phyloP scores from a whole-genome alignment of 1,140 invertebrate species.

The Lordiphosa clarofinis region DNA sequence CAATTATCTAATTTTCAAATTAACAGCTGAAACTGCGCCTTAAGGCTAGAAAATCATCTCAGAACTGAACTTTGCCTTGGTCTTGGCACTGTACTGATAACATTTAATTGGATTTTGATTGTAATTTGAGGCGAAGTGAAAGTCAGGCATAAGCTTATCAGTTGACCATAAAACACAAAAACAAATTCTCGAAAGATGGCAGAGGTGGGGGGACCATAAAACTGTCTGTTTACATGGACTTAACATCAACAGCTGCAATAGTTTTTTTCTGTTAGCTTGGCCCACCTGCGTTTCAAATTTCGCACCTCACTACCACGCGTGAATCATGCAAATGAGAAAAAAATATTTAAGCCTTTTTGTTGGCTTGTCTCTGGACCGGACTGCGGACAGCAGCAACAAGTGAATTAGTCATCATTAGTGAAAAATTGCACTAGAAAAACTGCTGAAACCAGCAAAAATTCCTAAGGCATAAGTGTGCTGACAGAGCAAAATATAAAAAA shows the following conservation, averaged over 20 bases:
- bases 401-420: slow-evolving; percentile 68
- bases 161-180: slow-evolving; percentile 2
- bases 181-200: slow-evolving; percentile 11
- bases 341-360: slow-evolving; percentile 2
- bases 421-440: slow-evolving; percentile 68
- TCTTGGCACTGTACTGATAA: slow-evolving; percentile 46
- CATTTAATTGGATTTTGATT: slow-evolving; percentile 66
- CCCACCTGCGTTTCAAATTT: slow-evolving; percentile 50
- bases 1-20: slow-evolving; percentile 70
- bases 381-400: slow-evolving; percentile 22
- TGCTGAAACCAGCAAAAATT: slow-evolving; percentile 43
- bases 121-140: slow-evolving; percentile 40
- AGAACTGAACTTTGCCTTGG: slow-evolving; percentile 25
- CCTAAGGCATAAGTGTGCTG: slow-evolving; percentile 58
- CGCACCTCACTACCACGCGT: slow-evolving; percentile 51
- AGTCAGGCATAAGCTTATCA: slow-evolving; percentile 45
- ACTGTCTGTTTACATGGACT: slow-evolving; percentile 18
- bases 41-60: slow-evolving; percentile 17
- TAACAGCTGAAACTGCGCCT: slow-evolving; percentile 59
- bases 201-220: slow-evolving; percentile 14
- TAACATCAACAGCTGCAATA: slow-evolving; percentile 28
- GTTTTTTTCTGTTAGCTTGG: slow-evolving; percentile 3
- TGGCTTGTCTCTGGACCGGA: slow-evolving; percentile 7
- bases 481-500: slow-evolving; percentile 11
- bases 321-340: slow-evolving; percentile 50